Base-by-base conservation (phyloP, 1,140 invertebrate species). In the Myzus persicae region DNA sequence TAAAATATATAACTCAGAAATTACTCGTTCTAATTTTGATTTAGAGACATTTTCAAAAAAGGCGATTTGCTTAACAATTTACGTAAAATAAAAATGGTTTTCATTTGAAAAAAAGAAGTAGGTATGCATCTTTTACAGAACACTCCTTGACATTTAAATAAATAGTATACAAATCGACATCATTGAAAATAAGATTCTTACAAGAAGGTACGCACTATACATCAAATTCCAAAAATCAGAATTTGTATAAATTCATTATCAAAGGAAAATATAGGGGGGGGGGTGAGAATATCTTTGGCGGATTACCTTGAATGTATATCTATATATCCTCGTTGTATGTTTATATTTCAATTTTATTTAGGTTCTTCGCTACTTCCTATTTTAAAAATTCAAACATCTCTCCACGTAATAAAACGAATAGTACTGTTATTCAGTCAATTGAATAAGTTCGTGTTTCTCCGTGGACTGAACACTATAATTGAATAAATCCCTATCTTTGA, bases 391-490 rank as follows among this genome's bases (percentile, higher is more conserved):
- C 20, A 48, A 89, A 51, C 48, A 18, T 22, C 36, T 48, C 36
- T 51, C 87, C n/a, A 51, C 44, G n/a, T 38, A 89, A 51, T 89
- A 51, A 51, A 89, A 89, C 44, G 44, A 51, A 89, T 51, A 51
- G 3, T 5, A 7, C 20, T 36, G 85, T 46, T 87, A 48, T 87
- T 36, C 42, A 46, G 46, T 38, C 46, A 38, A 38, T 89, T 48
- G 87, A 24, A 89, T 48, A 89, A 48, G n/a, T 38, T 51, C 44
- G 38, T 51, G 87, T 89, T 89, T 89, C 31, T 51, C 26, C 44
- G 44, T 89, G n/a, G n/a, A 36, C n/a, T 51, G n/a, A 36, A 38
- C n/a, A 48, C 22, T 18, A n/a, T n/a, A 87, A 87, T 87, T 87
- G 36, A 87, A 87, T 40, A 44, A 44, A 85, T 85, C 84, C 9